A percentile compares a stretch with the other conserved stretches of the same genome.
Evolutionary conservation across 2,888 invertebrate genomes (phyloP).

Genomic region (Pammene fasciana): DNA sequence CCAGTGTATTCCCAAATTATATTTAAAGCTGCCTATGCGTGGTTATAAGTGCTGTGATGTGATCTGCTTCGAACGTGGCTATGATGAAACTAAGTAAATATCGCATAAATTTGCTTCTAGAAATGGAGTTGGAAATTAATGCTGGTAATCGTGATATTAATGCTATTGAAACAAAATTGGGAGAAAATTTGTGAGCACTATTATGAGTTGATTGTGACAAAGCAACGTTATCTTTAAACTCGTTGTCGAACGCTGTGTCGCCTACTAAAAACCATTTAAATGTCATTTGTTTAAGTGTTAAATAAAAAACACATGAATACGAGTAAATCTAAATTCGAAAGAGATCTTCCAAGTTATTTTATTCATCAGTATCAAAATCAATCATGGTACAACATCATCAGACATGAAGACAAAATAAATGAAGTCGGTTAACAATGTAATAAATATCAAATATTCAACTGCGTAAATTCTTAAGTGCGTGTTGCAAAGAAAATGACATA

Average conservation of each 20-base stretch:
- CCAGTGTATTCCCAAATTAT: conserved; percentile 10
- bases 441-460: neutral
- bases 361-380: neutral
- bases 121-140: neutral
- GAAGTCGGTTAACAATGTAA: neutral
- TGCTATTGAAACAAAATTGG: conserved; percentile 37
- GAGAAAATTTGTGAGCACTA: conserved; percentile 37
- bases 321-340: neutral
- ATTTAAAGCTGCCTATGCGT: conserved; percentile 15
- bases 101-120: neutral
- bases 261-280: conserved; percentile 37
- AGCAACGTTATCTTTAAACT: conserved; percentile 42
- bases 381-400: neutral
- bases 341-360: conserved; percentile 11
- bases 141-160: conserved; percentile 18
- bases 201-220: conserved; percentile 43
- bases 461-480: neutral
- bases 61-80: conserved; percentile 11
- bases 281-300: conserved; percentile 19
- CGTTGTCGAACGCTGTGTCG: conserved; percentile 42
- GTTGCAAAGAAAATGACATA: neutral
- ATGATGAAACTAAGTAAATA: neutral
- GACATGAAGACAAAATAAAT: neutral
- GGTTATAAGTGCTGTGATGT: conserved; percentile 17
- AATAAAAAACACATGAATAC: conserved; percentile 23